These are phyloP conservation scores for crab-eating macaque (Macaca fascicularis) DNA, from an alignment of 2,113 vertebrate species.

Conservation along the genomic window T2T-MFA8v1.1 NC_088380.1:110615501-110616000, in stretches of 20 bases:
- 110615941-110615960: neutral
- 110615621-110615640: neutral
- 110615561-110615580: neutral
- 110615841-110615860: neutral
- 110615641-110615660: neutral
- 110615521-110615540: neutral
- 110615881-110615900: neutral
- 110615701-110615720: neutral
- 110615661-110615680: rapidly evolving
- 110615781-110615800: neutral
- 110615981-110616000: neutral
- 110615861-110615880: too few relatives aligned
- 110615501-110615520: neutral
- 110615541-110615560: neutral
- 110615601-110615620: neutral
- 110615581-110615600: neutral
- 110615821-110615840: neutral
- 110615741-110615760: neutral
- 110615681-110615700: neutral
- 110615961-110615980: neutral
- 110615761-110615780: neutral
- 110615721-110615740: neutral
- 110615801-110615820: neutral
- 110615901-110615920: neutral
- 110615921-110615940: neutral